These are phyloP conservation scores for Sinotaia quadrata DNA, from an alignment of 2,888 invertebrate genomes.

Conservation along the genomic window DNA sequence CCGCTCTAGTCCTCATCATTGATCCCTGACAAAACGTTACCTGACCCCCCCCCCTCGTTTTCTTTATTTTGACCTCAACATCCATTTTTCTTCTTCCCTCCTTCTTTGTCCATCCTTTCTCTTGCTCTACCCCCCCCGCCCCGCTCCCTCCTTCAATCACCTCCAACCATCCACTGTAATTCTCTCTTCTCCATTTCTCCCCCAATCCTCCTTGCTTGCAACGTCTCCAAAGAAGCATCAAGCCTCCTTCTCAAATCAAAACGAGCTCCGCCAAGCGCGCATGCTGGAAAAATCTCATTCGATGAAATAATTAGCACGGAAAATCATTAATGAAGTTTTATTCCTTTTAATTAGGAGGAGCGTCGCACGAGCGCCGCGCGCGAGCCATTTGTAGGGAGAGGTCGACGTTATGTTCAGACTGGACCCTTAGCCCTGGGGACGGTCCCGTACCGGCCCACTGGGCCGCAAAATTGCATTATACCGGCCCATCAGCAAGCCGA, in stretches of 20 bases:
- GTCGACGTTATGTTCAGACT: not conserved
- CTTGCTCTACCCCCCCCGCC: not conserved
- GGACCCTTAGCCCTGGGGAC: conserved; percentile 10
- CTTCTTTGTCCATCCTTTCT: not conserved
- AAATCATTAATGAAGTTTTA: conserved; percentile 26
- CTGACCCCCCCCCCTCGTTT: not conserved
- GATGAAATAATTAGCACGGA: conserved; percentile 29
- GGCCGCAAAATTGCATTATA: conserved; percentile 31
- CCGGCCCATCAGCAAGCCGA: conserved; percentile 31
- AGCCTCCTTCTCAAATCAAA: conserved; percentile 1
- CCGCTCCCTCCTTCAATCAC: not conserved
- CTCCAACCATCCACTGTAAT: not conserved
- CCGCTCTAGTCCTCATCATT: too few species aligned
- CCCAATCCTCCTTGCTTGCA: not conserved
- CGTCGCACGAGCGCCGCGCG: conserved; percentile 5
- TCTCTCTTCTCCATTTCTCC: not conserved
- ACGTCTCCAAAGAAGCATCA: not conserved
- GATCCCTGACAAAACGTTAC: too few species aligned
- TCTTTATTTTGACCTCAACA: not conserved
- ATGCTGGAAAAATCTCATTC: conserved; percentile 19
- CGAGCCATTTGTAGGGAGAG: not conserved
- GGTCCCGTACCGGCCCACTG: conserved; percentile 19
- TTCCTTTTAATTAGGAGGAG: conserved; percentile 25
- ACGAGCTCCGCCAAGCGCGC: conserved; percentile 9
- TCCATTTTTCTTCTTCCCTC: not conserved